These are phyloP conservation scores for Coracopsis vasa DNA, from an alignment of 2,113 vertebrate species.

Conservation along the genomic window DNA sequence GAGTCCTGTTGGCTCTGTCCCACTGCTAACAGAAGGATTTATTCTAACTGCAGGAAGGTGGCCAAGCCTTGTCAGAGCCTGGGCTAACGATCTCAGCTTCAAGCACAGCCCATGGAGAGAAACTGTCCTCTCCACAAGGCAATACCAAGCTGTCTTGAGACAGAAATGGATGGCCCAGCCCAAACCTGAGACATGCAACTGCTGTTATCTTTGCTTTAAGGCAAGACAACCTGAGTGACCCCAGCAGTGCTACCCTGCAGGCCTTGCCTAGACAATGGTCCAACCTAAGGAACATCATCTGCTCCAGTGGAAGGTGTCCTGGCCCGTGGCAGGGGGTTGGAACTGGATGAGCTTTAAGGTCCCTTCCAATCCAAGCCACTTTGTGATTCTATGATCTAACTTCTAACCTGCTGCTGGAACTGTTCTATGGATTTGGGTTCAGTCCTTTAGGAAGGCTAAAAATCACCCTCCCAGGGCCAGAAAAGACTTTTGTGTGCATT, in stretches of 20 bases:
- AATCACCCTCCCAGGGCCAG: not conserved
- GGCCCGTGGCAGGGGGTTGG: not conserved
- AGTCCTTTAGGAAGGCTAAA: not conserved
- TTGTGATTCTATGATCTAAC: not conserved
- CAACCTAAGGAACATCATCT: not conserved
- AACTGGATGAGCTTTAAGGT: not conserved
- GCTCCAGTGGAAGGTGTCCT: not conserved
- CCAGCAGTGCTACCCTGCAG: not conserved
- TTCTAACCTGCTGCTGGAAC: not conserved
- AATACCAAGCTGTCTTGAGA: not conserved
- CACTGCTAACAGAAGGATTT: not conserved
- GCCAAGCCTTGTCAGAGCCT: not conserved
- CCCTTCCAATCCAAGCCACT: not conserved
- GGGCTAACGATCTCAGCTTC: fast-evolving
- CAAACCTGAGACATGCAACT: not conserved
- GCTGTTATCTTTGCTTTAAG: not conserved
- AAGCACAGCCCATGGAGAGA: fast-evolving
- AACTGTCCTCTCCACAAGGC: fast-evolving
- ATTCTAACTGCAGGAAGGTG: not conserved
- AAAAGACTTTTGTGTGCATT: not conserved
- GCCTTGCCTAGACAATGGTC: not conserved
- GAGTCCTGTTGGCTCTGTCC: not conserved
- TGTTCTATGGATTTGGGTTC: not conserved
- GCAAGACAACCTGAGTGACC: not conserved
- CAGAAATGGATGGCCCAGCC: not conserved